These are phyloP conservation scores for Crocuta crocuta DNA, from an alignment of 2,113 vertebrate species.

Conservation along the genomic window DNA sequence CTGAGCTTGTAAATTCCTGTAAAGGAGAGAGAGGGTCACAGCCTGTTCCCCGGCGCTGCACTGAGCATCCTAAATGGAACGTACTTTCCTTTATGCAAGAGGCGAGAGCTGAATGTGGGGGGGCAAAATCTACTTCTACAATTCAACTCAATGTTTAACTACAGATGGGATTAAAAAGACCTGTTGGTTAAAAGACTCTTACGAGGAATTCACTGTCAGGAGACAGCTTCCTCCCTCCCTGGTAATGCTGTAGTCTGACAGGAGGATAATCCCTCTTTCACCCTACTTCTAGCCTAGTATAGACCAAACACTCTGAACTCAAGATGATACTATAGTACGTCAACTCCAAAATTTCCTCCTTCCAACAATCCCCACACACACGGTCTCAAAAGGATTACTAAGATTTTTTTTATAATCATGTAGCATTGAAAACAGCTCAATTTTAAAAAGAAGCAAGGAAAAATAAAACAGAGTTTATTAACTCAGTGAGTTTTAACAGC, in stretches of 20 bases:
- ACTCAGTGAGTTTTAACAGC: background rate
- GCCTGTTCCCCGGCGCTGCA: background rate
- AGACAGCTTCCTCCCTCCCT: background rate
- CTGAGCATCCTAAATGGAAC: background rate
- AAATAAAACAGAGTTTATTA: background rate
- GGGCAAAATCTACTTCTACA: background rate
- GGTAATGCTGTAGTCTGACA: background rate
- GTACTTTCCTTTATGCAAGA: background rate
- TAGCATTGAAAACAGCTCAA: background rate
- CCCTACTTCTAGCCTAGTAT: background rate
- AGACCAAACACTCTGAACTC: background rate
- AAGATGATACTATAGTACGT: background rate
- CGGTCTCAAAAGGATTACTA: background rate
- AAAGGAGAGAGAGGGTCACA: background rate
- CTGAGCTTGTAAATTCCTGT: slow-evolving; percentile 98
- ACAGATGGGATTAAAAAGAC: background rate
- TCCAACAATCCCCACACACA: background rate
- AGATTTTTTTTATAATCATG: background rate
- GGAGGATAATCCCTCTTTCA: background rate
- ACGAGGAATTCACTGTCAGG: background rate
- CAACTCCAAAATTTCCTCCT: background rate
- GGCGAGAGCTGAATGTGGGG: accelerated
- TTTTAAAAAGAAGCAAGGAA: background rate
- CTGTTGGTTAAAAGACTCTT: background rate
- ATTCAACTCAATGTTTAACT: background rate